Percentiles rank a stretch among this genome's conserved stretches.
Evolutionary conservation across 1,140 invertebrate genomes (phyloP).

Genomic region (Euwallacea similis): DNA sequence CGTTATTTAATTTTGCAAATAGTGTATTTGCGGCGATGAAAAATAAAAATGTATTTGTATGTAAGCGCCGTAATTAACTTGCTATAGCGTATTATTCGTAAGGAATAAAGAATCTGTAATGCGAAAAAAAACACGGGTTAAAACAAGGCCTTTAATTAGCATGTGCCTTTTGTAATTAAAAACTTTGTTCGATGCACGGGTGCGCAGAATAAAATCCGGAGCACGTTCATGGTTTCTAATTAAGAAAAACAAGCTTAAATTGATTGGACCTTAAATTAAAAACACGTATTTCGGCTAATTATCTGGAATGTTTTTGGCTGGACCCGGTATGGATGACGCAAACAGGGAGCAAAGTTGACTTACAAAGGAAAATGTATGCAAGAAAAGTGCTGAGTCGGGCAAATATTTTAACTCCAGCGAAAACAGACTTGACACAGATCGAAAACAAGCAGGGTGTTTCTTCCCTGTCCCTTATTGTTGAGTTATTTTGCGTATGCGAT

Average conservation of each 20-base stretch:
- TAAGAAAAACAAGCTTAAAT: conserved; percentile 9
- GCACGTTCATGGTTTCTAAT: conserved; percentile 1
- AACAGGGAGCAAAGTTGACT: background rate
- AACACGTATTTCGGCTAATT: background rate
- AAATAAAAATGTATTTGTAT: too few relatives aligned
- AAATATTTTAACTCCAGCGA: conserved; percentile 39
- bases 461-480: conserved; percentile 14
- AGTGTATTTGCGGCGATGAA: too few relatives aligned
- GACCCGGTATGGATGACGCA: background rate
- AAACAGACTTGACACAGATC: conserved; percentile 33
- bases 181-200: background rate
- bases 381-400: conserved; percentile 37
- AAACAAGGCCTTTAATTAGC: conserved; percentile 11
- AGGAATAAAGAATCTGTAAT: too few relatives aligned
- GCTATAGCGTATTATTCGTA: too few relatives aligned
- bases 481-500: conserved; percentile 24
- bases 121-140: background rate
- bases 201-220: background rate
- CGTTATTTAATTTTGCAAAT: too few relatives aligned
- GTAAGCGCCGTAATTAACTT: too few relatives aligned
- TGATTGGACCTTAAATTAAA: conserved; percentile 11
- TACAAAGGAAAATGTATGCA: conserved; percentile 35
- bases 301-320: background rate
- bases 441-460: conserved; percentile 34
- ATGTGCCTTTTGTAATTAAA: conserved; percentile 18